Evolutionary conservation across 2,113 vertebrate species (phyloP).

Genomic region (Solea senegalensis): DNA sequence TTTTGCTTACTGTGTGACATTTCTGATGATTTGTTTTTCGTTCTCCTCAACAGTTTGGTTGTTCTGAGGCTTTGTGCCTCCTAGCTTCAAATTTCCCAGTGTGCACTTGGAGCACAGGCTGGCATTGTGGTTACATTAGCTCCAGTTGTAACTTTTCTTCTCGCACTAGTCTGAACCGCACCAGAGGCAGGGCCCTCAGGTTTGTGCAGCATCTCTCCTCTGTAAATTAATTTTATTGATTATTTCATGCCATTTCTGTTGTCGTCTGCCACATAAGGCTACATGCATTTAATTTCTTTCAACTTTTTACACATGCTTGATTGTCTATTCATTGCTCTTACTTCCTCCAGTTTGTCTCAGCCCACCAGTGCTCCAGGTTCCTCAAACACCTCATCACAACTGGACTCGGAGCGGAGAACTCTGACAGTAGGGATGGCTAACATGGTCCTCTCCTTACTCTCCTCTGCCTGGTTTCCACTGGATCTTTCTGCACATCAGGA

Average conservation of each 20-base stretch:
- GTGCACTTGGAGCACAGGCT: conserved; percentile 92
- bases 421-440: conserved; percentile 90
- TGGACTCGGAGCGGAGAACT: conserved; percentile 83
- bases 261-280: not conserved
- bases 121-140: conserved; percentile 92
- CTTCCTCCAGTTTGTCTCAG: conserved; percentile 83
- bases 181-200: conserved; percentile 62
- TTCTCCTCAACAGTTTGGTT: conserved; percentile 87
- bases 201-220: conserved; percentile 14
- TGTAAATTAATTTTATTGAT: not conserved
- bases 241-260: not conserved
- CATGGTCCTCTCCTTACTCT: conserved; percentile 91
- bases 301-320: not conserved
- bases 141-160: conserved; percentile 57
- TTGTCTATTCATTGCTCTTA: not conserved
- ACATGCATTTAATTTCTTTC: not conserved
- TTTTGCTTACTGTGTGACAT: not conserved
- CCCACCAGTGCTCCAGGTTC: conserved; percentile 67
- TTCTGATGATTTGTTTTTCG: not conserved
- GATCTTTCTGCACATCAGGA: conserved; percentile 97
- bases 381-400: conserved; percentile 35
- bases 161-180: conserved; percentile 59
- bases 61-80: conserved; percentile 94
- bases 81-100: conserved; percentile 89
- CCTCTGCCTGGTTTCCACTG: conserved; percentile 95